Conservation (phyloP, 2,113 vertebrate genomes). For the Turdus rufiventris region DNA sequence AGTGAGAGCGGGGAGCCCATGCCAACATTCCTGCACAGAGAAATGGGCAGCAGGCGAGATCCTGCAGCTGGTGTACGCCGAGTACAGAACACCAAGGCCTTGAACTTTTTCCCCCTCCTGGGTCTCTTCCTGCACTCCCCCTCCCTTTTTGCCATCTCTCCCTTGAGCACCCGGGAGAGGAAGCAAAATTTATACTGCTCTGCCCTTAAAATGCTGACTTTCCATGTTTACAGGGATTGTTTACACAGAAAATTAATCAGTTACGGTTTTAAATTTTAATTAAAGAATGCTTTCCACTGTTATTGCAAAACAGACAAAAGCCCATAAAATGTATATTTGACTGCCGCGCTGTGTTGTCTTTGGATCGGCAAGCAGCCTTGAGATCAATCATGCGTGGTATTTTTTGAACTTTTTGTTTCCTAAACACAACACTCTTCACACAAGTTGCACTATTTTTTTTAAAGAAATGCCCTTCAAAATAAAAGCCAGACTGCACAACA, state of each 20-base stretch:
- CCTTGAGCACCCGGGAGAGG: background rate
- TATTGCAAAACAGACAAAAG: conserved; percentile 80
- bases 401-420: conserved; percentile 69
- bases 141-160: conserved; percentile 21
- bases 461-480: conserved; percentile 66
- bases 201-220: conserved; percentile 76
- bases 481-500: conserved; percentile 66
- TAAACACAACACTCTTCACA: conserved; percentile 70
- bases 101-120: conserved; percentile 30
- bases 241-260: conserved; percentile 83
- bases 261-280: conserved; percentile 85
- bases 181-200: conserved; percentile 68
- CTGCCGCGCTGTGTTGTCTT: conserved; percentile 73
- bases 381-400: conserved; percentile 74
- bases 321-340: conserved; percentile 81
- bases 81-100: conserved; percentile 33
- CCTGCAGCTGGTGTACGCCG: conserved; percentile 1
- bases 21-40: conserved; percentile 25
- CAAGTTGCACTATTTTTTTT: conserved; percentile 57
- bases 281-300: conserved; percentile 81
- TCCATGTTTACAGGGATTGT: conserved; percentile 75
- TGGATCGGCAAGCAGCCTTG: conserved; percentile 66
- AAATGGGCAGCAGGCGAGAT: conserved; percentile 1
- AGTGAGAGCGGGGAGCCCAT: background rate
- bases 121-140: conserved; percentile 34